Evolutionary conservation across 2,797 vertebrate species (phyloP), one percentile per base, ranked within the genome.

Genomic region (Gallinago solitaria): DNA sequence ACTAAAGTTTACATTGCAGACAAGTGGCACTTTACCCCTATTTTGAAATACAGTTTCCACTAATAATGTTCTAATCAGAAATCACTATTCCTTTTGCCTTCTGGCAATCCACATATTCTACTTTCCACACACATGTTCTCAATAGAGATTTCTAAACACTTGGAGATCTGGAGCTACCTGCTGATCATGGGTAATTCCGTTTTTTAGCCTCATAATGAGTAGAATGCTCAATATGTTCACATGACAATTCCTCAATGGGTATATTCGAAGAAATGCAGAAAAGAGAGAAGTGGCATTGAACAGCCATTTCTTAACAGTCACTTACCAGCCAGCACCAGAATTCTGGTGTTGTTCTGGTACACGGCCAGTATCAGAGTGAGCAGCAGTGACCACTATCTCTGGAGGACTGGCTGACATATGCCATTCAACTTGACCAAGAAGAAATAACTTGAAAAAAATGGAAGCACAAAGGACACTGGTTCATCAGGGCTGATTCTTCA

Each of bases 291-390:
- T 14, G 41, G 25, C 37, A 41, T 8, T 32, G 33, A 50, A 41
- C 3, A 47, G 68, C 17, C 68, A 47, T 14, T 24, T 70, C 59
- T 76, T 48, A 45, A 16, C 30, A 21, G 41, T 39, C 23, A 18
- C 32, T 74, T 37, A 43, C n/a, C 12, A 82, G 32, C 54, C 7
- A 69, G 73, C 30, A 60, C 33, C 37, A 67, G 35, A 85, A 50
- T 39, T 33, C 37, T 19, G 23, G 71, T 56, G 50, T 25, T 71
- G 16, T 71, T 64, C 43, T 8, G 47, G 25, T 32, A 33, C 25
- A 27, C 1, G 2, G 47, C 41, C 41, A 77, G 23, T 33, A 17
- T 0, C 0, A 39, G 64, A 51, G 45, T 24, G 16, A 39, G 24
- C 33, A 68, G 33, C 45, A 33, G 5, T 13, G 54, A 54, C 23